These are phyloP conservation scores for Papilio xuthus DNA, from an alignment of 1,140 invertebrate species.

Conservation along the genomic window DNA sequence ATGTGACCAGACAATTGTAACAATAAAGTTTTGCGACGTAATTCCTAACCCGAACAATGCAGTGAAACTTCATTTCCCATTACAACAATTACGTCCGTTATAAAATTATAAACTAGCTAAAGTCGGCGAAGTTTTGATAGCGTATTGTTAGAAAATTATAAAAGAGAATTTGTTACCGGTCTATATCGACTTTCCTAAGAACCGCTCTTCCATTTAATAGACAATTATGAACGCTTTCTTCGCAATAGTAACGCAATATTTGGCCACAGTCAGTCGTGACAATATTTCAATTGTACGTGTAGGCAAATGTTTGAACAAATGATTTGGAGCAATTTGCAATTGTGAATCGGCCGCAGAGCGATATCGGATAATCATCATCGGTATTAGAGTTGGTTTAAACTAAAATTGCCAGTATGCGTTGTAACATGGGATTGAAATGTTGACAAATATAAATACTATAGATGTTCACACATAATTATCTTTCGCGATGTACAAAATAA, in stretches of 20 bases:
- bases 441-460: not conserved
- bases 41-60: not conserved
- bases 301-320: constrained; percentile 40
- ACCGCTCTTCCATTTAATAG: constrained; percentile 64
- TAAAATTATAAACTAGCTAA: constrained; percentile 41
- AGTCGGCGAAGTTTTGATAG: constrained; percentile 29
- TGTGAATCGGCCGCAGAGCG: not conserved
- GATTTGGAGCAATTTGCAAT: constrained; percentile 36
- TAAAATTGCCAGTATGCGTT: constrained; percentile 1
- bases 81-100: constrained; percentile 35
- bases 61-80: constrained; percentile 32
- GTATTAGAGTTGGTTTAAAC: not conserved
- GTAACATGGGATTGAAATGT: not conserved
- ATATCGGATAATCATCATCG: constrained; percentile 14
- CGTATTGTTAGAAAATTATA: constrained; percentile 42
- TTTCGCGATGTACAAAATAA: no score
- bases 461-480: not conserved
- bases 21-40: not conserved
- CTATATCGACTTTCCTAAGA: constrained; percentile 58
- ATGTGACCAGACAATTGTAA: not conserved
- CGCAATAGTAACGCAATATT: constrained; percentile 53
- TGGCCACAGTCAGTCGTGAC: constrained; percentile 58
- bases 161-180: constrained; percentile 42
- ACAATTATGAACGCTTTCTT: constrained; percentile 72
- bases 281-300: constrained; percentile 44